phyloP scores from a whole-genome alignment of 2,888 invertebrate genomes.

The Drosophila subsilvestris region DNA sequence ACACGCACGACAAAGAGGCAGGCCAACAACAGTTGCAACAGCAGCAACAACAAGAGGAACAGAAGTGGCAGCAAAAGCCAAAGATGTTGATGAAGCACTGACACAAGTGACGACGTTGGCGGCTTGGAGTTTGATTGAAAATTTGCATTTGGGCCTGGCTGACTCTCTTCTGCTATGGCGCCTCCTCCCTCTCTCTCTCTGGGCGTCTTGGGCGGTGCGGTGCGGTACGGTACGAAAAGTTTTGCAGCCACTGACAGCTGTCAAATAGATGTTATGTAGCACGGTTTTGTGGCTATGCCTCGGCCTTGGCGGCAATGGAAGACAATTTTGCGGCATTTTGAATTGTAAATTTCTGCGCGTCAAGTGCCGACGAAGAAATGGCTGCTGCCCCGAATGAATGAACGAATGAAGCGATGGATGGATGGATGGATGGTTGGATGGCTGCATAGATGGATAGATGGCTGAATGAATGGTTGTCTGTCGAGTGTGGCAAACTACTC shows the following conservation, averaged over 20 bases:
- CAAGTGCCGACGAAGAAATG: conserved; percentile 50
- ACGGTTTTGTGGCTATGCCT: conserved; percentile 12
- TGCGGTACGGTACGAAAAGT: conserved; percentile 58
- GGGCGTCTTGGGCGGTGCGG: not conserved
- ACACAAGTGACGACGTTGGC: conserved; percentile 58
- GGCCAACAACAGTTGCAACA: not conserved
- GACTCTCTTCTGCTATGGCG: not conserved
- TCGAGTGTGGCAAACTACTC: conserved; percentile 67
- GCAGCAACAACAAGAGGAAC: conserved; percentile 4
- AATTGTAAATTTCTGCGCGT: conserved; percentile 73
- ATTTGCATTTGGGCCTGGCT: conserved; percentile 62
- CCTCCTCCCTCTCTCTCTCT: not conserved
- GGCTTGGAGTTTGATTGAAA: conserved; percentile 66
- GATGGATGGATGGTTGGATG: conserved; percentile 12
- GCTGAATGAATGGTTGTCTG: conserved; percentile 36
- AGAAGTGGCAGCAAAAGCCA: conserved; percentile 14
- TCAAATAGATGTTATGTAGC: conserved; percentile 65
- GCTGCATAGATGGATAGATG: conserved; percentile 34
- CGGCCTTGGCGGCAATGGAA: conserved; percentile 48
- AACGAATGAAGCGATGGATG: conserved; percentile 4
- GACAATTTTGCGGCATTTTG: conserved; percentile 75
- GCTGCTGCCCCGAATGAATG: conserved; percentile 7
- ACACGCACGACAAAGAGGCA: conserved; percentile 21
- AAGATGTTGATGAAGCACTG: conserved; percentile 63
- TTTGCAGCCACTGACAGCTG: conserved; percentile 66